Percentiles rank a stretch among this genome's conserved stretches.
Evolutionary conservation across 2,888 invertebrate species (phyloP).

Genomic region (Andrena minutula): DNA sequence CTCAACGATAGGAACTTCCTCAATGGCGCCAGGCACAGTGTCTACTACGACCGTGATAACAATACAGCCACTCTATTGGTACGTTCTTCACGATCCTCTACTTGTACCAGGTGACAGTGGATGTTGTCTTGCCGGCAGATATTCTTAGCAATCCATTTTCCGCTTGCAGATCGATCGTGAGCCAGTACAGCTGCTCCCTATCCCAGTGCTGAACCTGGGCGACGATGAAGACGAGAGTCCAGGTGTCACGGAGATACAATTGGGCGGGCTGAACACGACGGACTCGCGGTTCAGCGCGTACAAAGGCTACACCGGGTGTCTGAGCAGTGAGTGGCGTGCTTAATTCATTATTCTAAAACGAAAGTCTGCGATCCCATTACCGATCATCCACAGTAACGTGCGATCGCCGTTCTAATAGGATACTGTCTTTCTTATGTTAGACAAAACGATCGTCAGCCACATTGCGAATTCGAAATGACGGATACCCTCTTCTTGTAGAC

Average conservation of each 20-base stretch:
- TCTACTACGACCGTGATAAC: slow-evolving; percentile 89
- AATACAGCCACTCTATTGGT: slow-evolving; percentile 89
- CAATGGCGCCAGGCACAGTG: slow-evolving; percentile 93
- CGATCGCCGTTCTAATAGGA: slow-evolving; percentile 49
- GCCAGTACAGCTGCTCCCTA: slow-evolving; percentile 89
- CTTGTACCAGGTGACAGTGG: no score
- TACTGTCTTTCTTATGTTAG: slow-evolving; percentile 61
- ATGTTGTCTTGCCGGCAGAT: no score
- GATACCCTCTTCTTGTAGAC: slow-evolving; percentile 86
- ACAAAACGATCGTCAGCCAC: slow-evolving; percentile 61
- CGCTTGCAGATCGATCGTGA: slow-evolving; percentile 90
- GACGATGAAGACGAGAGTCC: slow-evolving; percentile 85
- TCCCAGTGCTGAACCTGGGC: slow-evolving; percentile 89
- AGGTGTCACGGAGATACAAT: slow-evolving; percentile 93
- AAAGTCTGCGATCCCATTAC: slow-evolving; percentile 20
- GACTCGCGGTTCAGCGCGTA: slow-evolving; percentile 93
- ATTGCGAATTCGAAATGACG: slow-evolving; percentile 61
- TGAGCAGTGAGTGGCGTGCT: slow-evolving; percentile 90
- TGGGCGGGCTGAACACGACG: slow-evolving; percentile 94
- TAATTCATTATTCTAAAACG: slow-evolving; percentile 5
- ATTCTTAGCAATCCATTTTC: neutral
- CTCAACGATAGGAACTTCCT: slow-evolving; percentile 92
- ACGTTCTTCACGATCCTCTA: slow-evolving; percentile 33
- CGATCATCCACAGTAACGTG: slow-evolving; percentile 30
- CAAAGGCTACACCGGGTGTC: slow-evolving; percentile 95